These are phyloP conservation scores for Spilarctia lutea DNA, from an alignment of 2,888 invertebrate genomes.

Conservation along the genomic window DNA sequence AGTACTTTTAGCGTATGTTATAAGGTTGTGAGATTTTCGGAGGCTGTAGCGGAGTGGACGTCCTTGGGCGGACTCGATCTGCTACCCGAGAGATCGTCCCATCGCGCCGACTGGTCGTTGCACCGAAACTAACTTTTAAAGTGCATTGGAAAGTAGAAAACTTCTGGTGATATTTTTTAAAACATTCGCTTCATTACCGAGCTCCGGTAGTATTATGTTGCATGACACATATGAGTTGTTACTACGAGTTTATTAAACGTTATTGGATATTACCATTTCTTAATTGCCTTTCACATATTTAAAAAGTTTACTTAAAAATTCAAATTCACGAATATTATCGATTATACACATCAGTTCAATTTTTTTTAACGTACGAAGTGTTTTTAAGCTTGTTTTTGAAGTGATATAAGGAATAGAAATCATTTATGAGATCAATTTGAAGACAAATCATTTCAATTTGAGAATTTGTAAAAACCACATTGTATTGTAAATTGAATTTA, in stretches of 20 bases:
- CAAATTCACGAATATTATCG: neutral
- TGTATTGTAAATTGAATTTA: too few relatives aligned
- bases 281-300: neutral
- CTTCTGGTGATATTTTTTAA: constrained; percentile 69
- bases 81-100: constrained; percentile 85
- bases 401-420: neutral
- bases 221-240: constrained; percentile 17
- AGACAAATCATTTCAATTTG: neutral
- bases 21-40: constrained; percentile 62
- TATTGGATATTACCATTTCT: constrained; percentile 4
- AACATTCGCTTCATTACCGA: constrained; percentile 45
- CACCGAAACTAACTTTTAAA: constrained; percentile 83
- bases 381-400: neutral
- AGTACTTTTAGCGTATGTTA: constrained; percentile 45
- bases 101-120: constrained; percentile 83
- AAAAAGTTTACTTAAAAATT: neutral
- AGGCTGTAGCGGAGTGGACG: constrained; percentile 78
- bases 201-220: constrained; percentile 20
- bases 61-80: constrained; percentile 87
- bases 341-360: neutral
- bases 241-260: constrained; percentile 12
- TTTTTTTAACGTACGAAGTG: neutral
- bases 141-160: constrained; percentile 86
- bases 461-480: neutral
- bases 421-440: neutral